Conservation (phyloP, 1,140 invertebrate species). For the Pseudobourletiella spinata region DNA sequence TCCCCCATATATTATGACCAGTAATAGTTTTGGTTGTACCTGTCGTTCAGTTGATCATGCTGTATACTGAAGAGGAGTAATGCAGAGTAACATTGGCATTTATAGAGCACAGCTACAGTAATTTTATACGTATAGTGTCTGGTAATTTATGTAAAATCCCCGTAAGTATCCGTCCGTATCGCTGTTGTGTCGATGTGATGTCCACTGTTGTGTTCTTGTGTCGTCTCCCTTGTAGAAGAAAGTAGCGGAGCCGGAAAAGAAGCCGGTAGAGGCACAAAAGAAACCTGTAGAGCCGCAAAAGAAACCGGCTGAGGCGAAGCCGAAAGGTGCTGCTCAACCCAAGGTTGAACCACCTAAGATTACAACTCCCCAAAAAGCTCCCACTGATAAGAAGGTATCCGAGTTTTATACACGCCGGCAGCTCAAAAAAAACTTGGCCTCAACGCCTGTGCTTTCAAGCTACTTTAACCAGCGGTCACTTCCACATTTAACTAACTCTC, state of each 20-base stretch:
- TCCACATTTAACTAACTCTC: too few species aligned
- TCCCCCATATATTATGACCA: too few species aligned
- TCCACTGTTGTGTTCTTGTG: constrained; percentile 6
- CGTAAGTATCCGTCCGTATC: background rate
- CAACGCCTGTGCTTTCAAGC: too few species aligned
- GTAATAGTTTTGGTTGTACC: too few species aligned
- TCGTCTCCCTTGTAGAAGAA: constrained; percentile 5
- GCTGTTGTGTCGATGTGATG: constrained; percentile 1
- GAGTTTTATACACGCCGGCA: background rate
- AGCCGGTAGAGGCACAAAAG: background rate
- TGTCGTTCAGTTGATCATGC: too few species aligned
- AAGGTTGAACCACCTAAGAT: constrained; percentile 1
- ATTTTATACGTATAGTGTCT: too few species aligned
- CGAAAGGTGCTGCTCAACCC: constrained; percentile 11
- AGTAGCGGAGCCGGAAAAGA: background rate
- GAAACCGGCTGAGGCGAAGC: constrained; percentile 16
- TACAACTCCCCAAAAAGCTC: background rate
- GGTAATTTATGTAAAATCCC: too few species aligned
- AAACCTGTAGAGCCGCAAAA: too few species aligned
- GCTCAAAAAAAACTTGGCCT: background rate
- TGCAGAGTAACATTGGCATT: too few species aligned
- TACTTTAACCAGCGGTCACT: too few species aligned
- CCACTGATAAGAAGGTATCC: constrained; percentile 5
- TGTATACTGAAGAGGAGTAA: too few species aligned
- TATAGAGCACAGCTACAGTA: too few species aligned